These are phyloP conservation scores for Macaria liturata DNA, from an alignment of 2,888 invertebrate genomes.

Conservation along the genomic window DNA sequence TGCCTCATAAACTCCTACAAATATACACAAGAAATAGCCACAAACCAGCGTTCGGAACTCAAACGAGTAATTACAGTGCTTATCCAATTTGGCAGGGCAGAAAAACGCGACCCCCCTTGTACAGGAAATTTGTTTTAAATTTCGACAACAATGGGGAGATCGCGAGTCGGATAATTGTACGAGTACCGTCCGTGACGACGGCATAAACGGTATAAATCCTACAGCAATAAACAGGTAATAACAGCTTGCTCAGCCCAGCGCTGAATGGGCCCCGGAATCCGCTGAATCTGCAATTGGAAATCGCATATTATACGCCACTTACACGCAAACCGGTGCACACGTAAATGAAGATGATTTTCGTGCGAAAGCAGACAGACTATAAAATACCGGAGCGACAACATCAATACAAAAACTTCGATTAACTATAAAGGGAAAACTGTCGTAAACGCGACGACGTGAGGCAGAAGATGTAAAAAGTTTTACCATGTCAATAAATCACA, in stretches of 20 bases:
- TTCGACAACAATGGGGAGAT: constrained; percentile 83
- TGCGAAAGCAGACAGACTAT: constrained; percentile 22
- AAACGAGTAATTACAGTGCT: constrained; percentile 80
- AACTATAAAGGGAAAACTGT: constrained; percentile 35
- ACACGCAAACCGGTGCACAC: constrained; percentile 27
- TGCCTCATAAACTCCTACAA: constrained; percentile 62
- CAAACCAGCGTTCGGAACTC: constrained; percentile 62
- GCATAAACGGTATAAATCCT: constrained; percentile 63
- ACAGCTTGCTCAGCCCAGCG: constrained; percentile 66
- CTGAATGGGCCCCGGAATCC: constrained; percentile 66
- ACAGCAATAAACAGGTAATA: constrained; percentile 75
- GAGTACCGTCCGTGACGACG: constrained; percentile 73
- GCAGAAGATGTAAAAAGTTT: constrained; percentile 61
- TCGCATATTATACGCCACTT: constrained; percentile 62
- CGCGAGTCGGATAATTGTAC: constrained; percentile 74
- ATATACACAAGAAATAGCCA: constrained; percentile 62
- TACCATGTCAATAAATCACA: constrained; percentile 70
- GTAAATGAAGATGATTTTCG: constrained; percentile 21
- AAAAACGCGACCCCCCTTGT: constrained; percentile 79
- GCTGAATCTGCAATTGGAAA: constrained; percentile 65
- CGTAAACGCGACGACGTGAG: constrained; percentile 43
- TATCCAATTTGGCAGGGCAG: constrained; percentile 81
- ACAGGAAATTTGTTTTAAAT: constrained; percentile 83
- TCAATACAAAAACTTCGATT: constrained; percentile 32
- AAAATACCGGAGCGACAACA: constrained; percentile 19